Percentiles rank a stretch among this genome's conserved stretches.
Conservation (phyloP, 2,113 vertebrate species). For the Hylia prasina region DNA sequence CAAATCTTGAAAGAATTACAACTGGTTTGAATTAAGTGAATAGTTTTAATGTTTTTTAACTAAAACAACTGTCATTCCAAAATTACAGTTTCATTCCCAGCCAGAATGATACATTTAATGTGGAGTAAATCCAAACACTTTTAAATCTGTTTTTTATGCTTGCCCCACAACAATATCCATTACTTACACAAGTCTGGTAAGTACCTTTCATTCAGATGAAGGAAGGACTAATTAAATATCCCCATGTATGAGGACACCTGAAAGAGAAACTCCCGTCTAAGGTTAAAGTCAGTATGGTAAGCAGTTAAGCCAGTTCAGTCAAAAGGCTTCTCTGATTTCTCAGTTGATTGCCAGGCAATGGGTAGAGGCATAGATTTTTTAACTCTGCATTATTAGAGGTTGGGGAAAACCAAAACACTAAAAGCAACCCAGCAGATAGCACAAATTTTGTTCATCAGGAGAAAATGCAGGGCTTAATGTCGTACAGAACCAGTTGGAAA, state of each 20-base stretch:
- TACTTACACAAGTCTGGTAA: neutral
- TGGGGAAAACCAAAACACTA: neutral
- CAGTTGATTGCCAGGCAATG: neutral
- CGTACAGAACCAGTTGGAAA: neutral
- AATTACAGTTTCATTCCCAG: neutral
- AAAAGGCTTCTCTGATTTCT: slow-evolving; percentile 12
- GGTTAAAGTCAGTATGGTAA: neutral
- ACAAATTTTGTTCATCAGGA: neutral
- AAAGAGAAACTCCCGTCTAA: slow-evolving; percentile 10
- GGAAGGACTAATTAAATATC: slow-evolving; percentile 2
- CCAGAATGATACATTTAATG: neutral
- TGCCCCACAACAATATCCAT: neutral
- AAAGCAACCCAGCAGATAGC: neutral
- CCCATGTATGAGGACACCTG: neutral
- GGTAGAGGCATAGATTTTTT: neutral
- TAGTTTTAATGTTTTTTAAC: neutral
- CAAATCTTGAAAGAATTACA: neutral
- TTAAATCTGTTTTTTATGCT: neutral
- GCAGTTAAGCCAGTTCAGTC: neutral
- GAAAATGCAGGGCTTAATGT: neutral
- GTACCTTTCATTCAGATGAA: neutral
- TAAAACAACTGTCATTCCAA: neutral
- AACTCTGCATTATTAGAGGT: neutral
- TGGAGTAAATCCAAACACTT: neutral
- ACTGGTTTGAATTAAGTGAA: neutral